Conservation (phyloP, 2,113 vertebrate genomes). For the Corvus cornix region DNA sequence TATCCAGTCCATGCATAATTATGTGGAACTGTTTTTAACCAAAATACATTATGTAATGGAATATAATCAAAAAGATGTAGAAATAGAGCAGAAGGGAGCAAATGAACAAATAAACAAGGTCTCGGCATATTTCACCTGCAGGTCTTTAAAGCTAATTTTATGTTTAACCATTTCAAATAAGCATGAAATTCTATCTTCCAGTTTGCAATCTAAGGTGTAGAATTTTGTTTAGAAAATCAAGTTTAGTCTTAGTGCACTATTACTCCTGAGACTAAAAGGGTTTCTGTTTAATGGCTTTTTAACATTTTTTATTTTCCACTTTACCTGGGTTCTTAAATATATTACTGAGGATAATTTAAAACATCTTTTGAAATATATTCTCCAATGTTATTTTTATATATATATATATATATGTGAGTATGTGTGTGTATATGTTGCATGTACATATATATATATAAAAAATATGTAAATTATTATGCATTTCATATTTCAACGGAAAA, state of each 20-base stretch:
- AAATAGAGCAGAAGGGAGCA: slow-evolving; percentile 4
- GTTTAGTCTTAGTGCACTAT: background rate
- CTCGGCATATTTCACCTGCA: background rate
- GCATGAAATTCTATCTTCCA: background rate
- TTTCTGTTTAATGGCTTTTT: background rate
- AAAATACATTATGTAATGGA: slow-evolving; percentile 44
- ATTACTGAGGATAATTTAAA: background rate
- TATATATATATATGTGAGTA: background rate
- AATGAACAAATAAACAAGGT: slow-evolving; percentile 16
- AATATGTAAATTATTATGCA: slow-evolving; percentile 26
- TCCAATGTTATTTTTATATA: background rate
- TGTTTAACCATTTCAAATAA: background rate
- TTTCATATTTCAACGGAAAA: slow-evolving; percentile 34
- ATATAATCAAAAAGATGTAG: slow-evolving; percentile 14
- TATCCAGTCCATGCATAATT: slow-evolving; percentile 38
- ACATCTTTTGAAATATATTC: slow-evolving; percentile 9
- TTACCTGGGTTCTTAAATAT: background rate
- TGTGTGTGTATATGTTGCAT: background rate
- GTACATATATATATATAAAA: slow-evolving; percentile 3
- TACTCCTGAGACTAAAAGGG: background rate
- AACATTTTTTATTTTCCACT: background rate
- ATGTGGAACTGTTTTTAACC: slow-evolving; percentile 18
- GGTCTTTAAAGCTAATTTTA: slow-evolving; percentile 1
- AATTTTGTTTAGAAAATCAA: background rate
- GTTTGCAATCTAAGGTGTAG: background rate